Evolutionary conservation across 2,113 vertebrate genomes (phyloP), one percentile per base, ranked within the genome.

Genomic region (Megatriorchis doriae): DNA sequence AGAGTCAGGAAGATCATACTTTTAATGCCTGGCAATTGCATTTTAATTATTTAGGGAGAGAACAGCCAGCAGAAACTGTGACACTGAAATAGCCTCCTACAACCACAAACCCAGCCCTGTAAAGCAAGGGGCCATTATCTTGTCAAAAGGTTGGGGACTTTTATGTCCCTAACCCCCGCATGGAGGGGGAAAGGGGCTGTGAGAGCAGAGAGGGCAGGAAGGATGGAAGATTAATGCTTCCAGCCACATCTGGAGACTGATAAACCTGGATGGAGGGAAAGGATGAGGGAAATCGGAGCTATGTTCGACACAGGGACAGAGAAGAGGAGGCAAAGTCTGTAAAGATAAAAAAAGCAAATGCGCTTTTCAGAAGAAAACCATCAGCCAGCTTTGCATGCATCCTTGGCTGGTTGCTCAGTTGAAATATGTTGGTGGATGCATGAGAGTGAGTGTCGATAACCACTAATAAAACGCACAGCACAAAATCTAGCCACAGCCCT

Each of bases 31-130:
- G 40, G 48, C 73, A 97, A 88, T 23, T 31, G 81, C 67, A 61
- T 73, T 95, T 95, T 65, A 94, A 92, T 94, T 97, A 90, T 90
- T 86, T 93, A 78, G 80, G 70, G 81, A 83, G 61, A 89, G 85
- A 89, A 94, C 80, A 94, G 61, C 4, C 14, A 59, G 34, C 40
- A 12, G 38, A 11, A 62, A 43, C 56, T 13, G 29, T 23, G 65
- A 89, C 80, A 89, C 79, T 43, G 94, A 62, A 91, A 87, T 38
- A 91, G 93, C 96, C 88, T 93, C 92, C 34, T 26, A 79, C 78
- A 90, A n/a, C 73, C 72, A 91, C 78, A 79, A 75, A 82, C 61
- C 77, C 67, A 72, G 72, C 32, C 5, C 27, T 38, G 56, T 42
- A 40, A 94, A 63, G 88, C 89, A 90, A 75, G 86, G 72, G 58